Conservation (phyloP, 2,113 vertebrate genomes). For the Apaloderma vittatum region DNA sequence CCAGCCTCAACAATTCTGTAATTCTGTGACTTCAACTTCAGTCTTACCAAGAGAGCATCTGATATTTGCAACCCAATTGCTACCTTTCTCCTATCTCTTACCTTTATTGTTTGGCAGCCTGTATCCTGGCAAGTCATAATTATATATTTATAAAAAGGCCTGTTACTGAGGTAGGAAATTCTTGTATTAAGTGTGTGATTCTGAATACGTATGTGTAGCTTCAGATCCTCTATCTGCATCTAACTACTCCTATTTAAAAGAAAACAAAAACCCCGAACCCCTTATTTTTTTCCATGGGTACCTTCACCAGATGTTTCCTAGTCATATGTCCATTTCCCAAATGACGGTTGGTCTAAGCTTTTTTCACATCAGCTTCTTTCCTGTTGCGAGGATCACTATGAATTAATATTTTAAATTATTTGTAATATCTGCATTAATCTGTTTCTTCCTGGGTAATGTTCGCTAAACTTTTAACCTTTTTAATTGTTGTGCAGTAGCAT, state of each 20-base stretch:
- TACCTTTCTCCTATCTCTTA: background rate
- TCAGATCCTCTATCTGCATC: background rate
- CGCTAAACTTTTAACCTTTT: background rate
- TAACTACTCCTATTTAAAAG: background rate
- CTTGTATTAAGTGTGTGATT: background rate
- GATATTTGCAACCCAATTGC: background rate
- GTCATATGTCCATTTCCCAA: background rate
- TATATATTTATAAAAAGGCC: background rate
- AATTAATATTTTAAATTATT: background rate
- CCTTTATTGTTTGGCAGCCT: background rate
- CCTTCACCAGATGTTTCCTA: background rate
- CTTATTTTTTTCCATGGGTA: background rate
- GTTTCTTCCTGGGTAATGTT: background rate
- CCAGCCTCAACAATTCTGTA: too few species aligned
- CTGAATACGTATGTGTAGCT: background rate
- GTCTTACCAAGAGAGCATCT: accelerated
- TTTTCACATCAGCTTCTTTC: background rate
- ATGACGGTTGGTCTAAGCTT: background rate
- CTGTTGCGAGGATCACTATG: background rate
- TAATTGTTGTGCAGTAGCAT: background rate
- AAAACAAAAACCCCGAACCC: background rate
- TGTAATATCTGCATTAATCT: background rate
- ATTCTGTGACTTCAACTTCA: background rate
- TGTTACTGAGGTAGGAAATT: background rate
- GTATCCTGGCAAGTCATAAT: background rate